Percentiles rank a stretch among this genome's conserved stretches.
phyloP scores from a whole-genome alignment of 2,888 invertebrate genomes.

The Drosophila anceps region DNA sequence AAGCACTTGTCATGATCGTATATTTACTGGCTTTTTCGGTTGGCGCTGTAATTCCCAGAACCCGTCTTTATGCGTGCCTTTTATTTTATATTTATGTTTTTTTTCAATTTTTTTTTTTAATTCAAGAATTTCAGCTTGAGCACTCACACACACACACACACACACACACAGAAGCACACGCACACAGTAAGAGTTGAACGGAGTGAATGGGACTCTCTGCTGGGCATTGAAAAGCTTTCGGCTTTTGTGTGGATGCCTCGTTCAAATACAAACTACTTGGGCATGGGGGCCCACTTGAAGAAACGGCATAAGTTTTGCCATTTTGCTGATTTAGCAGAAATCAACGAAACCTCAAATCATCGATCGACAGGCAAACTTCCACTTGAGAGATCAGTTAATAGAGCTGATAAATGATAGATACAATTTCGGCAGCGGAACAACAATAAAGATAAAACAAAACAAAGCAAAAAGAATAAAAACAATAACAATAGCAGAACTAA shows the following conservation, averaged over 20 bases:
- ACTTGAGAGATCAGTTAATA: constrained; percentile 77
- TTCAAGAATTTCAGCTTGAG: constrained; percentile 48
- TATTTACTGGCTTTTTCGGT: not conserved
- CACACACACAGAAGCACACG: not conserved
- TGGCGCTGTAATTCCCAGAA: constrained; percentile 43
- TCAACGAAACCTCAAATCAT: constrained; percentile 59
- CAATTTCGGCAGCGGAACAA: constrained; percentile 54
- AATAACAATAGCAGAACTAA: not conserved
- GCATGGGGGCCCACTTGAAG: constrained; percentile 44
- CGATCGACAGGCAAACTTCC: constrained; percentile 56
- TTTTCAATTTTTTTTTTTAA: constrained; percentile 13
- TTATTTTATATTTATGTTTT: constrained; percentile 13
- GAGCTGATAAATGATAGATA: constrained; percentile 79
- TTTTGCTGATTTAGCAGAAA: constrained; percentile 56
- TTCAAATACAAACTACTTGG: constrained; percentile 49
- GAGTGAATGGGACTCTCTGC: constrained; percentile 32
- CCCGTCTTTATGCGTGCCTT: constrained; percentile 38
- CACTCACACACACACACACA: constrained; percentile 5
- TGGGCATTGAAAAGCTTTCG: constrained; percentile 32
- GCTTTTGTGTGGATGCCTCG: constrained; percentile 23
- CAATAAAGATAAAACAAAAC: not conserved
- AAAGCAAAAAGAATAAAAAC: not conserved
- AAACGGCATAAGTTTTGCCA: constrained; percentile 50
- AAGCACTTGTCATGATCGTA: not conserved
- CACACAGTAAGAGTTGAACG: constrained; percentile 15